Percentiles rank a stretch among this genome's conserved stretches.
Evolutionary conservation across 2,113 vertebrate species (phyloP).

Genomic region (Sapajus apella): DNA sequence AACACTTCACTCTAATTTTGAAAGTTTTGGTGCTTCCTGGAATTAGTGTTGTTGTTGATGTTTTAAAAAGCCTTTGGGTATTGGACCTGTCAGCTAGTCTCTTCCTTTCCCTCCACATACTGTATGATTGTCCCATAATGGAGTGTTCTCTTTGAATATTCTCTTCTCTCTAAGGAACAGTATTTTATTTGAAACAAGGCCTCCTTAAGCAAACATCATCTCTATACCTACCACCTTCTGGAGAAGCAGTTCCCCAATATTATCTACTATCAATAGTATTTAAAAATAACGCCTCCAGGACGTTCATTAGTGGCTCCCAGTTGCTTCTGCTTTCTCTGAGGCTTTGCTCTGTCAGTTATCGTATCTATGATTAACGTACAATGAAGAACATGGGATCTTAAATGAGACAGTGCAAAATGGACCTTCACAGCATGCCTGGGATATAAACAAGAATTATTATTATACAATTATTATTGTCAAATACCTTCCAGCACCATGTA

Average conservation of each 20-base stretch:
- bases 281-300: not conserved
- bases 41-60: not conserved
- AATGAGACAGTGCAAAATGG: not conserved
- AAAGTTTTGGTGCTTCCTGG: not conserved
- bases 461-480: too few species aligned
- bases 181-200: not conserved
- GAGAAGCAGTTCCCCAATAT: not conserved
- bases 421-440: not conserved
- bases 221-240: not conserved
- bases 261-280: not conserved
- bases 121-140: not conserved
- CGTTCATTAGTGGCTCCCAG: not conserved
- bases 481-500: not conserved
- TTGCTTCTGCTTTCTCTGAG: not conserved
- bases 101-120: not conserved
- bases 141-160: not conserved
- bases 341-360: not conserved
- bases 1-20: not conserved
- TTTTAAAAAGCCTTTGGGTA: not conserved
- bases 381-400: not conserved
- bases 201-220: not conserved
- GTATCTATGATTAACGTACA: not conserved
- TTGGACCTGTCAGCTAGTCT: not conserved
- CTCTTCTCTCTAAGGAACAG: not conserved
- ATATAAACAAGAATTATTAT: not conserved